These are phyloP conservation scores for Tautogolabrus adspersus DNA, from an alignment of 2,113 vertebrate species.

Conservation along the genomic window DNA sequence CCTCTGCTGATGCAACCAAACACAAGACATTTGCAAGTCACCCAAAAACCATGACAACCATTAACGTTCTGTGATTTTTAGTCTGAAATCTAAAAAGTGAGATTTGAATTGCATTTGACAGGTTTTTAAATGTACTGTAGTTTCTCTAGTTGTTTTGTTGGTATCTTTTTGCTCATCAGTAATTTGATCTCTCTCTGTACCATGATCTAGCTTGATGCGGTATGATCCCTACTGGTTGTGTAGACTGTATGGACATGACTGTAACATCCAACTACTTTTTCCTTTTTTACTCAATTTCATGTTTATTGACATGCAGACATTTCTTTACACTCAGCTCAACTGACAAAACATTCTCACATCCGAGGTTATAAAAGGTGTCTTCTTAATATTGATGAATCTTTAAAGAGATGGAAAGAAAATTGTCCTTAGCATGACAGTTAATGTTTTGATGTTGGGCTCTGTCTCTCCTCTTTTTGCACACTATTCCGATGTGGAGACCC, in stretches of 20 bases:
- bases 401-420: neutral
- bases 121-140: neutral
- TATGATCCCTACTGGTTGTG: too few species aligned
- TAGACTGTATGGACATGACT: neutral
- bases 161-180: neutral
- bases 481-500: constrained; percentile 14
- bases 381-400: neutral
- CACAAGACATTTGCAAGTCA: constrained; percentile 40
- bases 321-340: constrained; percentile 39
- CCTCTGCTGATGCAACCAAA: constrained; percentile 56
- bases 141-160: too few species aligned
- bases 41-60: neutral
- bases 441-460: constrained; percentile 23
- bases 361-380: neutral
- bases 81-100: neutral
- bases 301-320: constrained; percentile 38
- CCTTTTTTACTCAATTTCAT: neutral
- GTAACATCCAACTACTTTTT: neutral
- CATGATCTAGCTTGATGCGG: neutral
- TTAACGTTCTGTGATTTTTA: neutral
- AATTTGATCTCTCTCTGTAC: neutral
- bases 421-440: neutral
- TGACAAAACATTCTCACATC: constrained; percentile 3
- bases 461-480: constrained; percentile 13
- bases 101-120: neutral